Evolutionary conservation across 2,797 vertebrate genomes (phyloP), one percentile per base, ranked within the genome.

Genomic region (Basileuterus tristriatus): DNA sequence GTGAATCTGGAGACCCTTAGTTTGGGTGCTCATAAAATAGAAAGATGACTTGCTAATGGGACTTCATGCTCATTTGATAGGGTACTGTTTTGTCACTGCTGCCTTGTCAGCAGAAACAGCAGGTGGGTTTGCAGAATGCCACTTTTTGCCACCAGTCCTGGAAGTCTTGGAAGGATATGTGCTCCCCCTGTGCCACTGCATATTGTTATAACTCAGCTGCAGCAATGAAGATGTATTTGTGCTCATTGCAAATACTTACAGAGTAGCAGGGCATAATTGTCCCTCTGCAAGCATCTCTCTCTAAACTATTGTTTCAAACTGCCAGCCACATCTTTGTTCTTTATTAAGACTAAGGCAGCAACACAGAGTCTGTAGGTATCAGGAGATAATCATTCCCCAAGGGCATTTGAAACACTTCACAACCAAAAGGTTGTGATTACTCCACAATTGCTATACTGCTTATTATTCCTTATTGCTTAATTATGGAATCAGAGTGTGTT

Each of bases 381-480:
- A 50, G 77, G 94, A 97, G 86, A 88, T 96, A 96, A 97, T 97
- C 72, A 89, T 90, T 92, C 89, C 93, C 93, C 82, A 90, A 95
- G 92, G 96, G 89, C 84, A 47, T 96, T 90, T 83, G 91, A 96
- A 96, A 74, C 96, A 90, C 88, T 97, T 97, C 80, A 76, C 78
- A 94, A 94, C 88, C 87, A 93, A 93, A 95, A 95, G 94, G 82
- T 91, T 94, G 93, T 92, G 96, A 97, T 97, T 97, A 85, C 85
- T 93, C 84, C 84, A 72, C 41, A 17, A 93, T 97, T 96, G 87
- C 94, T 77, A 8, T 75, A 65, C 94, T 95, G 85, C 84, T 96
- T 95, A 93, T 95, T 95, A 95, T 95, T 97, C 81, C 78, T 97
- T 94, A 67, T 94, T 96, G 91, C 91, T 96, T 97, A 97, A 97